phyloP scores from a whole-genome alignment of 2,888 invertebrate genomes.

The Pomacea canaliculata region DNA sequence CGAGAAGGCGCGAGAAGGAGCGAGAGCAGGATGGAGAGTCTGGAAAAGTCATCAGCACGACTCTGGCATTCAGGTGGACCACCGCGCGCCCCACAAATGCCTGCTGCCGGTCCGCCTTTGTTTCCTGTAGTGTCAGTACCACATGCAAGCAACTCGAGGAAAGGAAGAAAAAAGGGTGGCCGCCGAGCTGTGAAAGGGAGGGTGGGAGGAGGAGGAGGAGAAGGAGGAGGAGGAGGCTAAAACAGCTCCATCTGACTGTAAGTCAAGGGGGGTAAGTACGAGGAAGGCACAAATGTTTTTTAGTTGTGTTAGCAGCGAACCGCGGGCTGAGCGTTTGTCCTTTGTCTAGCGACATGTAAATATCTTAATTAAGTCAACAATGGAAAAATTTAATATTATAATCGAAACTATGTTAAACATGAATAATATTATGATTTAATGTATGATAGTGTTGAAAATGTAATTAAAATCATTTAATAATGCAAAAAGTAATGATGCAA shows the following conservation, averaged over 20 bases:
- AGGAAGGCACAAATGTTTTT: not conserved
- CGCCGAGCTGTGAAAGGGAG: not conserved
- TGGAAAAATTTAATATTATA: no score
- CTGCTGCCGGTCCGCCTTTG: constrained; percentile 1
- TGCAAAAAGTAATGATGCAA: no score
- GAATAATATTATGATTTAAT: no score
- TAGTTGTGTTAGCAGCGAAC: not conserved
- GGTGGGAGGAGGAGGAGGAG: not conserved
- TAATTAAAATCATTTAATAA: no score
- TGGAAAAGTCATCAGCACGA: constrained; percentile 15
- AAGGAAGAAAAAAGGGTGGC: not conserved
- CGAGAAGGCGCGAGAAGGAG: not conserved
- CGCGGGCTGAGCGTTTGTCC: not conserved
- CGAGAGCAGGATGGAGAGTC: not conserved
- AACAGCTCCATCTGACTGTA: not conserved
- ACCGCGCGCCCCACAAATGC: constrained; percentile 2
- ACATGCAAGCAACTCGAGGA: not conserved
- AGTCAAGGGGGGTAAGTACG: not conserved
- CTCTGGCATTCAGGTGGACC: constrained; percentile 7
- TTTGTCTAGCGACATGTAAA: not conserved
- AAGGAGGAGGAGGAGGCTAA: not conserved
- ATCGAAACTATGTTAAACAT: no score
- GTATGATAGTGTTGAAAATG: no score
- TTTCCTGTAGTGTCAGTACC: constrained; percentile 9
- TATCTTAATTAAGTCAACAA: no score